Base-by-base conservation (phyloP, 2,888 invertebrate genomes). In the Operophtera brumata region DNA sequence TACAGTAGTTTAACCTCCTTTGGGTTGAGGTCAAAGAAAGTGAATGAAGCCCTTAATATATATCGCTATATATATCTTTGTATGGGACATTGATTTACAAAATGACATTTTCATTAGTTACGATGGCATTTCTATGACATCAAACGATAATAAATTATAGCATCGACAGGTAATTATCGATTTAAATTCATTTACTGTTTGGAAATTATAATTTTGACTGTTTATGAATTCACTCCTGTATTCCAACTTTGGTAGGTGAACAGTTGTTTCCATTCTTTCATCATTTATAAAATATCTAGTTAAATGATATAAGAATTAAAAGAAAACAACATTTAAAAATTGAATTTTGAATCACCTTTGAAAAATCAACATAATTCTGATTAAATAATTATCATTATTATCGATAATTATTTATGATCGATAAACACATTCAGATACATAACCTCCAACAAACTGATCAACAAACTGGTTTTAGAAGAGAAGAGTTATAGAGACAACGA, bases 21-120 rank as follows among this genome's bases (percentile, higher is more conserved):
- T 69, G 59, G 62, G 64, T 66, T 69, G 66, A 66, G 70, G 73
- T 67, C 66, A 59, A 73, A 78, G 80, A 82, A 82, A 82, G 80
- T 69, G 62, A 65, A 59, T 58, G 54, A 54, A 65, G 62, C 49
- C 63, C 71, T 69, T 67, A 68, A 64, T 67, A 75, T 70, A 74
- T 72, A 80, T 77, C 71, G 5, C 2, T 0, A 20, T 3, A 20
- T 9, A 63, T 67, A 58, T 65, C 64, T 69, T 76, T 77, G 75
- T 77, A 75, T 68, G 62, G 62, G 60, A 73, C 71, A 63, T 67
- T 70, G 71, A 68, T 74, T 78, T 76, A 68, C 63, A 76, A 78
- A 73, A 65, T 70, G 68, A 66, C 75, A 73, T 80, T 80, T 73
- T 71, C 70, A 75, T 77, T 73, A 75, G 69, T 77, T 78, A 75